phyloP scores from a whole-genome alignment of 2,113 vertebrate species.

The Aegithalos caudatus region DNA sequence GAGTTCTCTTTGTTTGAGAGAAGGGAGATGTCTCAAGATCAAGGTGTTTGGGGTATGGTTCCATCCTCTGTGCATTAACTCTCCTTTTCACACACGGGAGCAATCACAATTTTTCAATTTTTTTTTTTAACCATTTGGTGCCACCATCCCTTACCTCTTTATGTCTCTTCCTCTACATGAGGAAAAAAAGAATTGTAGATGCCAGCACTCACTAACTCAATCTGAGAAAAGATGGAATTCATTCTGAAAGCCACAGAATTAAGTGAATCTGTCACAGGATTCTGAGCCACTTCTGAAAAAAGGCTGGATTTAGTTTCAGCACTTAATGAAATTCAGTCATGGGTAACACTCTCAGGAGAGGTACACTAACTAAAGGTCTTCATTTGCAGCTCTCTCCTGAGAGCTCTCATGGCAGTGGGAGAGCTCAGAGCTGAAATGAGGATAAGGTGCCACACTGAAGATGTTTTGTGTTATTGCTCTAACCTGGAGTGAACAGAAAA shows the following conservation, averaged over 20 bases:
- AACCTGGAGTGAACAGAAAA: neutral
- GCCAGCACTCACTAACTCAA: neutral
- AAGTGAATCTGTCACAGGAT: neutral
- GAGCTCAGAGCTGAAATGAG: neutral
- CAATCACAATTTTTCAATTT: neutral
- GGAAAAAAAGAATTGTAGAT: neutral
- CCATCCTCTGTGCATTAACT: neutral
- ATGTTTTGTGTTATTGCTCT: neutral
- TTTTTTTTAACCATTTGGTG: neutral
- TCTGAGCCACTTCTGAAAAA: neutral
- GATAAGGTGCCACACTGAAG: neutral
- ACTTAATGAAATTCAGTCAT: neutral
- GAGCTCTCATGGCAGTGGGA: neutral
- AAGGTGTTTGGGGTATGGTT: neutral
- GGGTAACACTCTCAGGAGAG: neutral
- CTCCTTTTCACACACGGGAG: neutral
- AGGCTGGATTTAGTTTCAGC: conserved; percentile 38
- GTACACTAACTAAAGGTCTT: neutral
- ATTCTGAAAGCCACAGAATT: neutral
- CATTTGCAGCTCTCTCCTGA: neutral
- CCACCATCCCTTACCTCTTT: neutral
- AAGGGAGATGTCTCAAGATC: neutral
- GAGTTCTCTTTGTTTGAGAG: neutral
- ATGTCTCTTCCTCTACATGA: neutral
- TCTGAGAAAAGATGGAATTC: neutral